Percentiles rank a stretch among this genome's conserved stretches.
Evolutionary conservation across 2,113 vertebrate species (phyloP).

Genomic region (Myrmecophaga tridactyla): DNA sequence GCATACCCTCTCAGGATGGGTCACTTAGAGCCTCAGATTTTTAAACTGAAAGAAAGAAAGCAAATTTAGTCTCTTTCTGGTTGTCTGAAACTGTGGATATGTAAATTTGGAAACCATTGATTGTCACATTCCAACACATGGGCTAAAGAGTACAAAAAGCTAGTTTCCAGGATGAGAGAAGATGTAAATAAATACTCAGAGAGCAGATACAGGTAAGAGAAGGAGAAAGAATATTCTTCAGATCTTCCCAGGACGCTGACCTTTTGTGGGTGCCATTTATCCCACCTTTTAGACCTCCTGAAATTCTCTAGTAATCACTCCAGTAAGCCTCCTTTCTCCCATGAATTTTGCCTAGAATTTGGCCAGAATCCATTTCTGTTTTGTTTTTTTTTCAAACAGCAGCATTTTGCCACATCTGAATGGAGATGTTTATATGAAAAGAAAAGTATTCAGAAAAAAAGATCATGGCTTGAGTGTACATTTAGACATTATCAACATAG

Average conservation of each 20-base stretch:
- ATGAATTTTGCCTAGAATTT: not conserved
- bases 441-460: slow-evolving; percentile 11
- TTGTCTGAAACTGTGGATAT: not conserved
- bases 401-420: not conserved
- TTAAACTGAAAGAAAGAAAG: not conserved
- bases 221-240: not conserved
- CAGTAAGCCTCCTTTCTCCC: not conserved
- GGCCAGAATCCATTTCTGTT: not conserved
- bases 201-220: not conserved
- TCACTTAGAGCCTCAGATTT: not conserved
- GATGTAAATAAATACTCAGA: not conserved
- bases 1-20: not conserved
- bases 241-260: too few relatives aligned
- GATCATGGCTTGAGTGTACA: not conserved
- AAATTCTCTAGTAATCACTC: not conserved
- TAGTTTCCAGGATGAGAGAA: not conserved
- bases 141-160: not conserved
- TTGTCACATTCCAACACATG: not conserved
- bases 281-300: not conserved
- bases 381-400: not conserved
- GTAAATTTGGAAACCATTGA: not conserved
- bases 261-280: not conserved
- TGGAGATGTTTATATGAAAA: not conserved
- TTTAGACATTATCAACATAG: not conserved
- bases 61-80: not conserved